Evolutionary conservation across 2,888 invertebrate genomes (phyloP).

Genomic region (Tuberolachnus salignus): DNA sequence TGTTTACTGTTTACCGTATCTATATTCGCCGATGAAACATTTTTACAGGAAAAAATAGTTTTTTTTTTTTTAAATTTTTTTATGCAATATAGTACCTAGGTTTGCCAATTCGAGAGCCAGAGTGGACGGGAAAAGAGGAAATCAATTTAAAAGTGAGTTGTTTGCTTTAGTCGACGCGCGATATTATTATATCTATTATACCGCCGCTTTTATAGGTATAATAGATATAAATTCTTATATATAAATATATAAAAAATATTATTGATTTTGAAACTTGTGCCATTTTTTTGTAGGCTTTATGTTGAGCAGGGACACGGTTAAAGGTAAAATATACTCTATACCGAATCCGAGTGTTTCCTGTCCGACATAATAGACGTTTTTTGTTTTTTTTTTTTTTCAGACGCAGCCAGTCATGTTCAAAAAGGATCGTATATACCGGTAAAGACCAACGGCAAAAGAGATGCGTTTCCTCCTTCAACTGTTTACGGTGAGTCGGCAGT

Average conservation of each 20-base stretch:
- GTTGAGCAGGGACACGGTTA: constrained; percentile 33
- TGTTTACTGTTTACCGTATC: background rate
- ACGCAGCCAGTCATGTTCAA: constrained; percentile 14
- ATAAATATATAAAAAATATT: no score
- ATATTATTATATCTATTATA: background rate
- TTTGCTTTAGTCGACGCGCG: background rate
- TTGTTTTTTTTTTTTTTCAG: background rate
- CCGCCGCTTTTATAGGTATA: no score
- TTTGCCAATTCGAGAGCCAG: constrained; percentile 19
- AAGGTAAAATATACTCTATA: constrained; percentile 27
- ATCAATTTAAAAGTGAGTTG: constrained; percentile 53
- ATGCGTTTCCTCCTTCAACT: background rate
- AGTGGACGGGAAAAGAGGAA: constrained; percentile 31
- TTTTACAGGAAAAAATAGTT: background rate
- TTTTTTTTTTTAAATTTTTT: no score
- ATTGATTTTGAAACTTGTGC: background rate
- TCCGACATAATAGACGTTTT: background rate
- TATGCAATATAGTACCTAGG: constrained; percentile 7
- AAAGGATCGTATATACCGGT: constrained; percentile 53
- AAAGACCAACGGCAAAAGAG: constrained; percentile 35
- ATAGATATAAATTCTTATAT: no score
- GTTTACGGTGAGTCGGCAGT: constrained; percentile 29
- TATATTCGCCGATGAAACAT: background rate
- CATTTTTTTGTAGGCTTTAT: constrained; percentile 32
- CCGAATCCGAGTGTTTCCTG: background rate